phyloP scores from a whole-genome alignment of 2,113 vertebrate genomes.

The Arizona elegans region DNA sequence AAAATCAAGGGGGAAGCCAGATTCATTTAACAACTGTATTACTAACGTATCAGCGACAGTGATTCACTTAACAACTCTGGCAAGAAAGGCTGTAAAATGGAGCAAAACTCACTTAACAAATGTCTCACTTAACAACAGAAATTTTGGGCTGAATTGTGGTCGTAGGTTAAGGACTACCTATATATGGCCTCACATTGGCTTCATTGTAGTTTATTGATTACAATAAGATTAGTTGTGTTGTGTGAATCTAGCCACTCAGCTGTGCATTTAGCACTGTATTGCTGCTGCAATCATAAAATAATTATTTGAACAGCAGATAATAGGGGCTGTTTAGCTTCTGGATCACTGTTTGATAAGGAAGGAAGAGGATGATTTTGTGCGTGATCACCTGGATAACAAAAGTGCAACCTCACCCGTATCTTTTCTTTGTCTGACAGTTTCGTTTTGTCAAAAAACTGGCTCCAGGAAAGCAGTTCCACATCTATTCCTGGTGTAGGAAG shows the following conservation, averaged over 20 bases:
- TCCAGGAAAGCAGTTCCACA: neutral
- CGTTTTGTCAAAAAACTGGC: neutral
- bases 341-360: neutral
- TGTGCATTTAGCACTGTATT: neutral
- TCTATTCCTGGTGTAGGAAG: neutral
- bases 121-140: too few relatives aligned
- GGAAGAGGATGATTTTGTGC: neutral
- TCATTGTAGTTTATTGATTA: neutral
- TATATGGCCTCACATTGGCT: neutral
- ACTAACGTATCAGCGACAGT: too few relatives aligned
- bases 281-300: neutral
- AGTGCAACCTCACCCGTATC: accelerated
- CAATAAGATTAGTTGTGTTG: neutral
- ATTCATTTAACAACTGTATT: too few relatives aligned
- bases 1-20: too few relatives aligned
- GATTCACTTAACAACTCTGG: too few relatives aligned
- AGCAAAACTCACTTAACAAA: too few relatives aligned
- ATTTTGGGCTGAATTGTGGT: too few relatives aligned
- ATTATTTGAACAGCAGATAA: neutral
- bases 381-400: neutral
- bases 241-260: neutral
- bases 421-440: neutral
- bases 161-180: too few relatives aligned
- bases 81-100: too few relatives aligned
- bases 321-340: neutral